Percentiles rank a stretch among this genome's conserved stretches.
Evolutionary conservation across 2,113 vertebrate genomes (phyloP).

Genomic region (Tenebrosternarchus preto): DNA sequence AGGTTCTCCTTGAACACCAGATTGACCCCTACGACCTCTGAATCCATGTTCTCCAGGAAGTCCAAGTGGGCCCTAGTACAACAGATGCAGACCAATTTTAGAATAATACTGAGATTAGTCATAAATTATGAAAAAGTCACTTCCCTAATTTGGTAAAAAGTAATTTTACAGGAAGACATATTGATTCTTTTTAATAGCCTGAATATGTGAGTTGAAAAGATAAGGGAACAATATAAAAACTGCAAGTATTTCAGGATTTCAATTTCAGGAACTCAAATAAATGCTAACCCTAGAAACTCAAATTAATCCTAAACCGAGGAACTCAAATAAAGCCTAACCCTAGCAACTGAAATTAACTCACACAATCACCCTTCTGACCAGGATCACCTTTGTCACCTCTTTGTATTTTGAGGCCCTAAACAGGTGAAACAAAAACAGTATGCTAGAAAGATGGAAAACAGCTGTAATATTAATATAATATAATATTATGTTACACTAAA

Average conservation of each 20-base stretch:
- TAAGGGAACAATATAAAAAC: too few relatives aligned
- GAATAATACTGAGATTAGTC: neutral
- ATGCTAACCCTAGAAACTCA: too few relatives aligned
- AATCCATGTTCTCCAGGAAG: constrained; percentile 65
- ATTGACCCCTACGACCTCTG: constrained; percentile 66
- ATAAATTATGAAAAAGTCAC: neutral
- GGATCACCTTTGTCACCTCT: constrained; percentile 63
- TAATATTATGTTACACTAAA: too few relatives aligned
- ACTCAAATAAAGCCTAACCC: too few relatives aligned
- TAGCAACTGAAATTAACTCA: constrained; percentile 49
- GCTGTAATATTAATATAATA: too few relatives aligned
- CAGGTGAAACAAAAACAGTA: constrained; percentile 3
- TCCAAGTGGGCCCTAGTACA: constrained; percentile 67
- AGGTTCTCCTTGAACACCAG: constrained; percentile 62
- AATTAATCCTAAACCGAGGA: neutral
- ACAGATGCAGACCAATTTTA: neutral
- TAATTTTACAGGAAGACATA: neutral
- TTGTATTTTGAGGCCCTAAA: constrained; percentile 68
- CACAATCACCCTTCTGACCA: constrained; percentile 68
- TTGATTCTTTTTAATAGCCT: too few relatives aligned
- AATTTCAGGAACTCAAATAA: too few relatives aligned
- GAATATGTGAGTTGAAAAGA: too few relatives aligned
- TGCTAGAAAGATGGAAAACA: neutral
- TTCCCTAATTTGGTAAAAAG: neutral
- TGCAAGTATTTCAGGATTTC: too few relatives aligned